Evolutionary conservation across 2,888 invertebrate species (phyloP), one percentile per base, ranked within the genome.

Genomic region (Nomada lathburiana): DNA sequence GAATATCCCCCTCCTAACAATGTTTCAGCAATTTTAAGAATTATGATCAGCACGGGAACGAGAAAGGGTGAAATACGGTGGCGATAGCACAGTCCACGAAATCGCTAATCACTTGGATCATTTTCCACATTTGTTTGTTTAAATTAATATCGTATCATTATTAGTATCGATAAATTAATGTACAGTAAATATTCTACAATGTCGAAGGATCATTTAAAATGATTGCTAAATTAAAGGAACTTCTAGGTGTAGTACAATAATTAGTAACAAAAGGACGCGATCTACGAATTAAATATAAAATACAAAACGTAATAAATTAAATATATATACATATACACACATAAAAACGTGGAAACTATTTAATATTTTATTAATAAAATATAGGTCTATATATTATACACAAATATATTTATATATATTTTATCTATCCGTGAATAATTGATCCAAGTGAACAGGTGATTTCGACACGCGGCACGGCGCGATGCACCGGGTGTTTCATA

Each of bases 161-260:
- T 16, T 16, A 36, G 16, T 44, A 44, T 26, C 11, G 59, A 59
- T 47, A 53, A 42, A 20, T 52, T 36, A 52, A 20, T 9, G 50
- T 47, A 69, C 55, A 57, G 29, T n/a, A 55, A 63, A 20, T 62
- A 36, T 44, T 18, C 16, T 50, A 76, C 36, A 47, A 73, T 60
- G 47, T 50, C 52, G 50, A 20, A 44, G 18, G 18, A 73, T 18
- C 18, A 57, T 65, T 18, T 64, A 3, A 5, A 55, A 13, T 13
- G 67, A 71, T 71, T 52, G 42, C 62, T 80, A 80, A 78, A 67
- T 55, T 62, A 71, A 67, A 79, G 80, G 80, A 80, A 80, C 80
- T 79, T 67, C 71, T 63, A 63, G 53, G 13, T 50, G 44, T 10
- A 20, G 3, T 60, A 60, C 52, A 23, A 63, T 20, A 23, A 65